Conservation (phyloP, 2,888 invertebrate genomes). For the Ligdia adustata region DNA sequence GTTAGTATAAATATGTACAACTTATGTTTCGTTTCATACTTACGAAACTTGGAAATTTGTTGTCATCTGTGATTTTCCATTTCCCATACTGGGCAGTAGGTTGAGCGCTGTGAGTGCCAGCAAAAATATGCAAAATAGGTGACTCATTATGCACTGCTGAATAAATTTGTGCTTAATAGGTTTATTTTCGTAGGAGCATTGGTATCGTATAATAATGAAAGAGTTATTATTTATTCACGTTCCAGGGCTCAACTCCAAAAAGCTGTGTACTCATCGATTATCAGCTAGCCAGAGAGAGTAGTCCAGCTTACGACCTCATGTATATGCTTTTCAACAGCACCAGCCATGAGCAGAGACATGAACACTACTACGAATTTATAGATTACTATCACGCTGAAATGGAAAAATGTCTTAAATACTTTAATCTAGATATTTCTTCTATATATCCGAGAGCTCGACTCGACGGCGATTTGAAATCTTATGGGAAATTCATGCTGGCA, state of each 20-base stretch:
- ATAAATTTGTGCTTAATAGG: not conserved
- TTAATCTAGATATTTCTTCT: slow-evolving; percentile 37
- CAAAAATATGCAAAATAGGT: not conserved
- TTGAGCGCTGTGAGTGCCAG: not conserved
- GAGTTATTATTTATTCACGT: slow-evolving; percentile 5
- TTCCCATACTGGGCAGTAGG: not conserved
- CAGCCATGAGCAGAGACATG: slow-evolving; percentile 42
- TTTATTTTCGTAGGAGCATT: no score
- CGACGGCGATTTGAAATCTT: slow-evolving; percentile 45
- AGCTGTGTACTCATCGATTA: slow-evolving; percentile 52
- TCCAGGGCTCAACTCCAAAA: slow-evolving; percentile 42
- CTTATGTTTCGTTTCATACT: no score
- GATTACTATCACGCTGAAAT: slow-evolving; percentile 39
- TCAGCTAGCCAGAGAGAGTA: slow-evolving; percentile 43
- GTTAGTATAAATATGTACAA: no score
- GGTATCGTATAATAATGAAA: no score
- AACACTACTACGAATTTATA: slow-evolving; percentile 41
- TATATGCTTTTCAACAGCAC: slow-evolving; percentile 53
- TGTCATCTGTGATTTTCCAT: not conserved
- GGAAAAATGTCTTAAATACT: slow-evolving; percentile 38
- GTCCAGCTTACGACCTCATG: slow-evolving; percentile 45
- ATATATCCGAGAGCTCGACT: slow-evolving; percentile 45
- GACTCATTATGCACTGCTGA: not conserved
- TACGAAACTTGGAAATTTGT: no score
- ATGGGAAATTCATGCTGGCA: slow-evolving; percentile 36